Base-by-base conservation (phyloP, 2,797 vertebrate species). In the Tamandua tetradactyla region DNA sequence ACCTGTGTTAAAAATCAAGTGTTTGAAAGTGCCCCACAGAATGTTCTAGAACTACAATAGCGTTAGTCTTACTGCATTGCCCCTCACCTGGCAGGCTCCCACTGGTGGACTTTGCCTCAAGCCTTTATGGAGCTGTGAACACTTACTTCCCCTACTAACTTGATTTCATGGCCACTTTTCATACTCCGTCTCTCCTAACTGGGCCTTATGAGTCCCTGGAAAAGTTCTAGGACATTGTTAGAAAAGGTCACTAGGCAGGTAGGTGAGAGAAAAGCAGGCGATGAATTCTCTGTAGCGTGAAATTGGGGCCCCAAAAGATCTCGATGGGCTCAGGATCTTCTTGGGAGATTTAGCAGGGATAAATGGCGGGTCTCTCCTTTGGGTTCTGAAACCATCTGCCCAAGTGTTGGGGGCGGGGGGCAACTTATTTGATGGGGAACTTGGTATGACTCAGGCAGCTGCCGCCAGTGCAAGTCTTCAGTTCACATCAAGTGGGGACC, bases 1-100 rank as follows among this genome's bases (percentile, higher is more conserved):
- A 52, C 97, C 79, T 94, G 89, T 96, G 91, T 92, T 97, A 92
- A 93, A 97, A 98, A 94, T 95, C 72, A 96, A 95, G 72, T 88
- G 87, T 96, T 96, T 97, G 86, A 89, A 98, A 97, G 96, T 96
- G 90, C 82, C 25, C 71, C 85, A 91, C 57, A 89, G 92, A 96
- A 97, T 96, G 74, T 93, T 94, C 23, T 95, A 82, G 74, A 90
- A 94, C 83, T 80, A 64, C 87, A 96, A 87, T 68, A 71, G 2
- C 2, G 85, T 95, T 83, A 71, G 20, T 71, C 66, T 0, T 0
- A 32, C 35, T n/a, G n/a, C n/a, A n/a, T n/a, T n/a, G n/a, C n/a
- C n/a, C n/a, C n/a, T n/a, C n/a, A n/a, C n/a, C n/a, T n/a, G n/a
- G n/a, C n/a, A n/a, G n/a, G n/a, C n/a, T n/a, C n/a, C n/a, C 37